These are phyloP conservation scores for Acholoe squamosa DNA, from an alignment of 2,888 invertebrate genomes.

Conservation along the genomic window DNA sequence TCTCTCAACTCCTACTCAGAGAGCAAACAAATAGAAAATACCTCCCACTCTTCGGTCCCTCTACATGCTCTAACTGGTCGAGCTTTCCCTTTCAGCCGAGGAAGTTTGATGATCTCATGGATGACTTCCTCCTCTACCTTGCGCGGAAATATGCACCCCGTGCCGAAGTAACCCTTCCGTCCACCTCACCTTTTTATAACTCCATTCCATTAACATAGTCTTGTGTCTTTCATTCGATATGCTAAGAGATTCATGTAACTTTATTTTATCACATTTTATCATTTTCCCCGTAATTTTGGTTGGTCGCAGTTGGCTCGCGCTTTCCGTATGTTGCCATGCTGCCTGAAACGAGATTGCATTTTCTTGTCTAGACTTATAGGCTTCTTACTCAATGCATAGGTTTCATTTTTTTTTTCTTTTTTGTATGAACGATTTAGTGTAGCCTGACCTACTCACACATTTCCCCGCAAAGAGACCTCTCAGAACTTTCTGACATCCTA, in stretches of 20 bases:
- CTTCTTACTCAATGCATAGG: slow-evolving; percentile 29
- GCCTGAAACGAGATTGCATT: background rate
- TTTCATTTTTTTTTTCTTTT: background rate
- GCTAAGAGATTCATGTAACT: slow-evolving; percentile 32
- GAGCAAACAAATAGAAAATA: background rate
- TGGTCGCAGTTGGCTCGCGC: slow-evolving; percentile 61
- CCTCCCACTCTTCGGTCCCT: background rate
- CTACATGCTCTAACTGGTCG: slow-evolving; percentile 10
- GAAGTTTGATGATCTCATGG: slow-evolving; percentile 66
- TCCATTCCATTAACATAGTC: slow-evolving; percentile 50
- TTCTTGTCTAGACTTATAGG: background rate
- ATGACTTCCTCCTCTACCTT: slow-evolving; percentile 66
- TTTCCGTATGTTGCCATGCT: slow-evolving; percentile 56
- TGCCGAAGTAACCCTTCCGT: slow-evolving; percentile 59
- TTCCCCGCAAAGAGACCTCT: background rate
- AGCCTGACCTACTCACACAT: background rate
- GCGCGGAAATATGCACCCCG: slow-evolving; percentile 62
- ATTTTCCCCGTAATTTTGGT: slow-evolving; percentile 40
- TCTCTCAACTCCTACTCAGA: background rate
- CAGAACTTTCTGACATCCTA: background rate
- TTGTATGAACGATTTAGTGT: background rate
- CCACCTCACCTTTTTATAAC: slow-evolving; percentile 52
- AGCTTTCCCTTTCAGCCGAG: slow-evolving; percentile 64
- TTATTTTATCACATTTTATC: slow-evolving; percentile 6
- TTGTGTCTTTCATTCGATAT: slow-evolving; percentile 50